phyloP scores from a whole-genome alignment of 2,113 vertebrate species.

The Sitta europaea region DNA sequence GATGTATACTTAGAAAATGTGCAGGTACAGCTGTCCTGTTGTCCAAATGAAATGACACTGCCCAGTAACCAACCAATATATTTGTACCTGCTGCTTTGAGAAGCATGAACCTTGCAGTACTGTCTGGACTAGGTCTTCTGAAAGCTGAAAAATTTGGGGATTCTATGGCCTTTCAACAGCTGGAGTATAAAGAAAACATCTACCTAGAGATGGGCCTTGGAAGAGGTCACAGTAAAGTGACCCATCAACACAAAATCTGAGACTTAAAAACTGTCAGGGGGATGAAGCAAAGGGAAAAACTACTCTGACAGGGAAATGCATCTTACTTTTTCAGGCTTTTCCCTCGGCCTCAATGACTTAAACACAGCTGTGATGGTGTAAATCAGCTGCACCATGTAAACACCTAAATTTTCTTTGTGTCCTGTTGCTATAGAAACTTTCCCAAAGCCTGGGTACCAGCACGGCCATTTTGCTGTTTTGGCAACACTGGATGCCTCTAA shows the following conservation, averaged over 20 bases:
- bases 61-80: background rate
- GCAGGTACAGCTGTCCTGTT: background rate
- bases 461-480: background rate
- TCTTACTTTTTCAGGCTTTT: background rate
- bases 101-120: background rate
- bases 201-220: background rate
- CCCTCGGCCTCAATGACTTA: background rate
- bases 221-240: background rate
- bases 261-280: background rate
- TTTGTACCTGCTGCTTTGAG: background rate
- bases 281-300: background rate
- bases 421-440: conserved; percentile 9
- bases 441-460: background rate
- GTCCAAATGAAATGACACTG: background rate
- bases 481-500: background rate
- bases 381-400: background rate
- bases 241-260: background rate
- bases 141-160: background rate
- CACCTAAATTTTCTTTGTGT: background rate
- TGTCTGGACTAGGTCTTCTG: background rate
- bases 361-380: background rate
- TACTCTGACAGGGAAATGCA: background rate
- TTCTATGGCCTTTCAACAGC: background rate
- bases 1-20: background rate
- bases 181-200: background rate